Percentiles rank a stretch among this genome's conserved stretches.
phyloP scores from a whole-genome alignment of 2,888 invertebrate genomes.

The Hirudinaria manillensis region DNA sequence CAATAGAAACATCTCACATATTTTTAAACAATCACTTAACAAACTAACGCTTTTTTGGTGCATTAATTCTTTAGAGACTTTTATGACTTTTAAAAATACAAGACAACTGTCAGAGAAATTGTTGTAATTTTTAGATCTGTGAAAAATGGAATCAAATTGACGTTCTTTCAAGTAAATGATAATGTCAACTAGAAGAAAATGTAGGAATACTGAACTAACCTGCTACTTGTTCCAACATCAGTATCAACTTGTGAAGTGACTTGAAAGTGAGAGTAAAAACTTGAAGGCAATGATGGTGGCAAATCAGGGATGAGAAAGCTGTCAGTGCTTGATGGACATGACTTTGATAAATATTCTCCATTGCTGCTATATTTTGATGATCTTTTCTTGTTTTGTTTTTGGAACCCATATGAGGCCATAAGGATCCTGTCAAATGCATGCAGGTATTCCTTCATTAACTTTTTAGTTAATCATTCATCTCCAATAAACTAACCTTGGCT shows the following conservation, averaged over 20 bases:
- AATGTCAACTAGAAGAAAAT: no score
- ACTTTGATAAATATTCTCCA: conserved; percentile 61
- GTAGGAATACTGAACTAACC: no score
- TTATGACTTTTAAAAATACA: background rate
- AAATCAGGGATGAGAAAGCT: conserved; percentile 58
- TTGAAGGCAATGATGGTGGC: conserved; percentile 48
- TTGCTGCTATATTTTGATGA: background rate
- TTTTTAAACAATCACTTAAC: background rate
- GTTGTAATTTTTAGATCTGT: background rate
- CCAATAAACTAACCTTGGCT: background rate
- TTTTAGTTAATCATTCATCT: background rate
- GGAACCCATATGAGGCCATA: conserved; percentile 17
- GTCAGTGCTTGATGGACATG: conserved; percentile 64
- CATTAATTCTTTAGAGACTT: background rate
- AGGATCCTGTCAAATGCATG: background rate
- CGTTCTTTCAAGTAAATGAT: no score
- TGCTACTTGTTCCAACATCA: no score
- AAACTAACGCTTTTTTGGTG: no score
- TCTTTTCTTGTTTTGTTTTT: background rate
- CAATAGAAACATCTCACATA: background rate
- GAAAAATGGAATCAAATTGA: no score
- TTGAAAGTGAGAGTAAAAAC: conserved; percentile 41
- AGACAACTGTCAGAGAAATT: background rate
- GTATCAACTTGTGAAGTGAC: no score
- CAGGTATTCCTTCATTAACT: background rate